Base-by-base conservation (phyloP, 2,113 vertebrate species). In the Catharus bicknelli region DNA sequence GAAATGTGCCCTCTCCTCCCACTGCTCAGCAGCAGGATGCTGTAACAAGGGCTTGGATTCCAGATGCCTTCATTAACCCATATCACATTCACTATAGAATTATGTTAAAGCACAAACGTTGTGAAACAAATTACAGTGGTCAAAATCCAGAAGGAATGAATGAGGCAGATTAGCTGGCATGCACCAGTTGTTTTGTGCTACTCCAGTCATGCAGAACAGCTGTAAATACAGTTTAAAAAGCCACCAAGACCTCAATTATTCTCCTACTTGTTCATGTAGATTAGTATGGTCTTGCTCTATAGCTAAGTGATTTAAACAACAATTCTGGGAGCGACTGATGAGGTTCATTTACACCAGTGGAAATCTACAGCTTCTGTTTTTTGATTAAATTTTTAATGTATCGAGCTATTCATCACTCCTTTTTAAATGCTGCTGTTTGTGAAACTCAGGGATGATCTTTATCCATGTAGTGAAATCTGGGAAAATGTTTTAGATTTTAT, bases 381-480 rank as follows among this genome's bases (percentile, higher is more conserved):
- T 72, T 94, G 73, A 92, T 94, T 92, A 63, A 89, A 89, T 62
- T 88, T 91, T 94, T 94, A 73, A 78, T 58, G 38, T 66, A 20
- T 85, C 42, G 26, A 73, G 59, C 55, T 83, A 70, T 79, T 95
- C 70, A 57, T 79, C 26, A 15, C n/a, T 86, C 32, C 30, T 64
- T 76, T 76, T 91, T 76, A 82, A 90, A 30, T 0, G 1, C 45
- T 48, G 32, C 19, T 87, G 17, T 74, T 93, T 90, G 42, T 80
- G 51, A 34, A 90, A 55, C 68, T 81, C 8, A 36, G 42, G n/a
- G 47, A 43, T 80, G 26, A 73, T 68, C 62, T 84, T 64, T 58
- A 3, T 54, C 36, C n/a, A 18, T 82, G 92, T 66, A 69, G 74
- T 16, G 29, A 84, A 89, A 78, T 26, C 40, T 40, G 25, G 57